A percentile compares a stretch with the other conserved stretches of the same genome.
phyloP scores from a whole-genome alignment of 2,797 vertebrate genomes.

The Sciurus vulgaris region DNA sequence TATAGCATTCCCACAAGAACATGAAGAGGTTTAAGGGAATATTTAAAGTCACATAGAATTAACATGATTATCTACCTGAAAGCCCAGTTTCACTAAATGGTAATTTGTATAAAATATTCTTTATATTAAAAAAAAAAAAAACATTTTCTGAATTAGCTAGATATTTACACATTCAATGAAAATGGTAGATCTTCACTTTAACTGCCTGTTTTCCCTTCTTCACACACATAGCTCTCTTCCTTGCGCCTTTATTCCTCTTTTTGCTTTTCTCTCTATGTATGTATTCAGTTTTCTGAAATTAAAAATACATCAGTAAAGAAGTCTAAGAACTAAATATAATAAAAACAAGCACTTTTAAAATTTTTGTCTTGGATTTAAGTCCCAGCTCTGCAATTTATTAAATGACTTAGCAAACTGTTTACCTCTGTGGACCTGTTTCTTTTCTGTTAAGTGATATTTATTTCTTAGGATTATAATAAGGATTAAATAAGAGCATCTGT shows the following conservation, averaged over 20 bases:
- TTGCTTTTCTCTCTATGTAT: neutral
- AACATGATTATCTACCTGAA: neutral
- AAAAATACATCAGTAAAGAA: neutral
- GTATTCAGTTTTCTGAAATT: neutral
- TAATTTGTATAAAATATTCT: constrained; percentile 2
- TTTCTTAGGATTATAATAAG: neutral
- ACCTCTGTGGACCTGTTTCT: neutral
- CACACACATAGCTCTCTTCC: neutral
- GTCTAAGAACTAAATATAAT: constrained; percentile 22
- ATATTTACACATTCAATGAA: neutral
- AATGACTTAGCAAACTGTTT: neutral
- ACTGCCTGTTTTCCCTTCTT: neutral
- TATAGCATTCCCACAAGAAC: neutral
- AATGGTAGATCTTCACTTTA: neutral
- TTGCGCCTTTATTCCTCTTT: neutral
- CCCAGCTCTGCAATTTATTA: neutral
- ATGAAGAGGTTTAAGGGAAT: neutral
- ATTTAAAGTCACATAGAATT: constrained; percentile 34
- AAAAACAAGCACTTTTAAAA: neutral
- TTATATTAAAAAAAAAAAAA: constrained; percentile 39
- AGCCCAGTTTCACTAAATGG: neutral
- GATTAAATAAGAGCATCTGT: constrained; percentile 18
- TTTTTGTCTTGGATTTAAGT: constrained; percentile 39
- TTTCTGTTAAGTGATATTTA: constrained; percentile 11
- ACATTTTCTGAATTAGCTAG: neutral